phyloP scores from a whole-genome alignment of 1,140 invertebrate species.

The Drosophila sechellia region DNA sequence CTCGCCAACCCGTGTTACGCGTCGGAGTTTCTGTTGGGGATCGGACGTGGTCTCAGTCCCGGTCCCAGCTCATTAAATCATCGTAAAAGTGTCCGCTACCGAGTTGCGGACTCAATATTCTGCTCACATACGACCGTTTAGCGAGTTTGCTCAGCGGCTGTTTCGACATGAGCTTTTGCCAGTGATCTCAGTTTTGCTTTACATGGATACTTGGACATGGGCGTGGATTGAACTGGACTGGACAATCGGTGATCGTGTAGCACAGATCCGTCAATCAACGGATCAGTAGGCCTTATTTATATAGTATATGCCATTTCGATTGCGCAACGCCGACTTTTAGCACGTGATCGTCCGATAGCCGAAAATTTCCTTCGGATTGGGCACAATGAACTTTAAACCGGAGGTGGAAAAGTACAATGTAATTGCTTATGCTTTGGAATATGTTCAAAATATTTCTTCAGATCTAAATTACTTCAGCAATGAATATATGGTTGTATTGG shows the following conservation, averaged over 20 bases:
- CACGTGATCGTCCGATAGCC: constrained; percentile 51
- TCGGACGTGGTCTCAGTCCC: constrained; percentile 5
- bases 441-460: neutral
- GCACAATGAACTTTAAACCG: constrained; percentile 59
- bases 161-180: constrained; percentile 58
- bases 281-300: constrained; percentile 26
- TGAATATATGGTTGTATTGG: neutral
- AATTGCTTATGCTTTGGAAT: constrained; percentile 1
- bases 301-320: constrained; percentile 33
- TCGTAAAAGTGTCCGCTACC: constrained; percentile 66
- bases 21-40: constrained; percentile 15
- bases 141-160: constrained; percentile 41
- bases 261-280: constrained; percentile 77
- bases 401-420: neutral
- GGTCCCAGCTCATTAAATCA: constrained; percentile 53
- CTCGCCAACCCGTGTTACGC: constrained; percentile 67
- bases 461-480: no score
- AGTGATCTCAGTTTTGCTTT: constrained; percentile 46
- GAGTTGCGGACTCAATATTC: constrained; percentile 52
- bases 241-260: constrained; percentile 48
- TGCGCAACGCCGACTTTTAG: constrained; percentile 49
- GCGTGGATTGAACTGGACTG: constrained; percentile 35
- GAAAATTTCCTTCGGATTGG: constrained; percentile 42
- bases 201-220: constrained; percentile 31
- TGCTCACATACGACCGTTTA: constrained; percentile 59